Evolutionary conservation across 2,113 vertebrate genomes (phyloP).

Genomic region (Pseudopipra pipra): DNA sequence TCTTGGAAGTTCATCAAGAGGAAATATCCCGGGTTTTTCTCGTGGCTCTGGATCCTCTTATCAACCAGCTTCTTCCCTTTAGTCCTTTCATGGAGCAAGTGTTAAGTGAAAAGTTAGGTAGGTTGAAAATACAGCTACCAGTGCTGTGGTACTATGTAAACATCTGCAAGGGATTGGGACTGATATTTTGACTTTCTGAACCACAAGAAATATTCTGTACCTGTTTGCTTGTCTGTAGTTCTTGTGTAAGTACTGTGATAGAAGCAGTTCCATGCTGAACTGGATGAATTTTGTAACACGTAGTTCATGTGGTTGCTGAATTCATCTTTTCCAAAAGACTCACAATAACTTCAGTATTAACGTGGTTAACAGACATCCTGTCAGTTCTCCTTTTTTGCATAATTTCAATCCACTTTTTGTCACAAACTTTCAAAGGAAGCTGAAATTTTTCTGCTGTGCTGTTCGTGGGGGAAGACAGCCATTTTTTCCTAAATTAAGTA

Average conservation of each 20-base stretch:
- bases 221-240: not conserved
- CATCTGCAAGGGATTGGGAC: not conserved
- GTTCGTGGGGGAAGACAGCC: not conserved
- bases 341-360: not conserved
- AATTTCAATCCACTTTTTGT: not conserved
- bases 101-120: slow-evolving; percentile 78
- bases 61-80: slow-evolving; percentile 82
- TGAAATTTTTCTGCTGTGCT: not conserved
- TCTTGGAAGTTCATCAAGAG: slow-evolving; percentile 72
- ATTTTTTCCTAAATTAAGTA: not conserved
- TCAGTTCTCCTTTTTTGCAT: not conserved
- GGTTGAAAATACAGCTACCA: slow-evolving; percentile 11
- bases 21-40: slow-evolving; percentile 83
- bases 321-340: not conserved
- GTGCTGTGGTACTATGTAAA: not conserved
- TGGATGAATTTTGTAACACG: not conserved
- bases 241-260: not conserved
- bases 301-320: not conserved
- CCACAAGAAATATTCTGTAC: not conserved
- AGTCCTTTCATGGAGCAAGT: slow-evolving; percentile 81
- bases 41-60: slow-evolving; percentile 83
- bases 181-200: not conserved
- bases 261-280: not conserved
- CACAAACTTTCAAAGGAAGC: not conserved
- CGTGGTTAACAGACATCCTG: not conserved